Percentiles rank a stretch among this genome's conserved stretches.
Evolutionary conservation across 2,113 vertebrate genomes (phyloP).

Genomic region (Lampris incognitus): DNA sequence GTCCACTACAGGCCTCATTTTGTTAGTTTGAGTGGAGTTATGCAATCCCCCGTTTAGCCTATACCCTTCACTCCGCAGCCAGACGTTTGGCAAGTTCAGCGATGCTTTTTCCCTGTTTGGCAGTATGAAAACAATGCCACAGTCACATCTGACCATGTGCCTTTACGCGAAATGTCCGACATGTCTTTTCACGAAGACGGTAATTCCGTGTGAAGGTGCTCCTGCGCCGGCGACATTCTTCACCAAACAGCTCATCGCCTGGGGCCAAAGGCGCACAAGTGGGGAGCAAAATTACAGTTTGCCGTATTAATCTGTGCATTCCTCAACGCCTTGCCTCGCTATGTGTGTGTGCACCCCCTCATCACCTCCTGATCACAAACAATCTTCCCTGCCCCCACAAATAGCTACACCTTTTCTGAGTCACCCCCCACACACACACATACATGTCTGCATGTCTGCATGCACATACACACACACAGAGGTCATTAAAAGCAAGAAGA

Average conservation of each 20-base stretch:
- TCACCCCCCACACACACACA: slow-evolving; percentile 1
- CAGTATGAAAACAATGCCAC: slow-evolving; percentile 2
- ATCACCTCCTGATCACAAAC: too few relatives aligned
- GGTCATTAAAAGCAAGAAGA: slow-evolving; percentile 30
- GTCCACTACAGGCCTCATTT: too few relatives aligned
- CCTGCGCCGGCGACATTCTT: neutral
- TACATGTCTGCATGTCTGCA: slow-evolving; percentile 10
- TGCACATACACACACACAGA: slow-evolving; percentile 10
- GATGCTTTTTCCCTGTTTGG: neutral
- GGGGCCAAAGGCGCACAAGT: slow-evolving; percentile 27
- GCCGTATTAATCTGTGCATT: slow-evolving; percentile 28
- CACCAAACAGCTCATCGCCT: slow-evolving; percentile 13
- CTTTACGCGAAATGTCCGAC: slow-evolving; percentile 18
- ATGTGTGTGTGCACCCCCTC: neutral
- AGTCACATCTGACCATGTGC: neutral
- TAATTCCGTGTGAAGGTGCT: neutral
- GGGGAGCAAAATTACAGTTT: slow-evolving; percentile 55
- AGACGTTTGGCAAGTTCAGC: too few relatives aligned
- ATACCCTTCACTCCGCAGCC: too few relatives aligned
- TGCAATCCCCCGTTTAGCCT: too few relatives aligned
- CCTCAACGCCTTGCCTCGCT: neutral
- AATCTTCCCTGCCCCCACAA: too few relatives aligned
- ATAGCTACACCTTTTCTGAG: too few relatives aligned
- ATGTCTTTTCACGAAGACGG: slow-evolving; percentile 30
- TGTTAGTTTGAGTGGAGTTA: too few relatives aligned